Evolutionary conservation across 2,797 vertebrate genomes (phyloP), one percentile per base, ranked within the genome.

Genomic region (Esox lucius): DNA sequence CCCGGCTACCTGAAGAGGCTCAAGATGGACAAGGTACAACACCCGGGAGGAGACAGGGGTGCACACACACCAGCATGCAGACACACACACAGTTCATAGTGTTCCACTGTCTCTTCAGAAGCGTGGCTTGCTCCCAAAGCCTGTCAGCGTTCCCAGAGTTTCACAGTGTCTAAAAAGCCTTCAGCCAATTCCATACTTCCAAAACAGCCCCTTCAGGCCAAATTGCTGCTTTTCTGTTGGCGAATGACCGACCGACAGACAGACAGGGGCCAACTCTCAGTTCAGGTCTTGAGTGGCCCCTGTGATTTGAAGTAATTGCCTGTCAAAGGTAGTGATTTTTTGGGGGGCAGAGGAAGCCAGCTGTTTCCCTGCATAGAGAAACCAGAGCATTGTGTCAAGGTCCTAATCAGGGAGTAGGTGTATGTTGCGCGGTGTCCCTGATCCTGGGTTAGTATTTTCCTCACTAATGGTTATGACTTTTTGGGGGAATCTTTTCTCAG

Each of bases 1-100:
- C 97, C 98, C 0, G 99, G 98, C 13, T 99, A 98, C 87, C 91
- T 99, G 78, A 97, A 98, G 88, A 97, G 98, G 80, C 91, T 99
- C 68, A 98, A 98, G 91, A 97, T 96, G 87, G 97, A 99, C 91
- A 99, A 99, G 96, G 98, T 99, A 87, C 9, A 87, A 35, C 1
- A 61, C 19, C 19, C 19, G 19, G 22, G 56, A 61, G 56, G 9
- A 61, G 56, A 56, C 53, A n/a, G 7, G n/a, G 3, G n/a, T 4
- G 56, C n/a, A 64, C 15, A 15, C 22, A 71, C 49, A 42, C 35
- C 35, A 66, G 17, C 64, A 39, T 39, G 33, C 67, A 68, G 33
- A 26, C 59, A 26, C 59, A 62, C n/a, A 62, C 22, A 62, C 59
- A 62, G 4, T 28, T n/a, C 19, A 59, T 59, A 59, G 19, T 39